Evolutionary conservation across 2,888 invertebrate genomes (phyloP).

Genomic region (Eremobia ochroleuca): DNA sequence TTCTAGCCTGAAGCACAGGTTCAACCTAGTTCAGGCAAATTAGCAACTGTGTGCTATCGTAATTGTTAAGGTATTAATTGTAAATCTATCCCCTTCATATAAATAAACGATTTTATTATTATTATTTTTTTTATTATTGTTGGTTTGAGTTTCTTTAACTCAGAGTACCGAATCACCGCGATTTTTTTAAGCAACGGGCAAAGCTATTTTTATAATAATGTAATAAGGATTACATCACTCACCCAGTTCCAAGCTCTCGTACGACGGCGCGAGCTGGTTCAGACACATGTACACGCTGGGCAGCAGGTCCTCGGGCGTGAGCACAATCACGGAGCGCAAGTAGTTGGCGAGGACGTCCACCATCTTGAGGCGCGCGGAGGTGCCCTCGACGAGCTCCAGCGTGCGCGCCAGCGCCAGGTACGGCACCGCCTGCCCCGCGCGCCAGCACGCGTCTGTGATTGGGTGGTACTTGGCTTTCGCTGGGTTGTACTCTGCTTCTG

Average conservation of each 20-base stretch:
- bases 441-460: conserved; percentile 96
- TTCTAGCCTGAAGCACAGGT: too few species aligned
- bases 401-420: conserved; percentile 98
- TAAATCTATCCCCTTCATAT: too few species aligned
- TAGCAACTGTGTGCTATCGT: too few species aligned
- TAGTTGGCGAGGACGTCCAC: conserved; percentile 98
- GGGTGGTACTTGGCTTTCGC: conserved; percentile 94
- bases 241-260: conserved; percentile 94
- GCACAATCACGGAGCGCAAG: conserved; percentile 95
- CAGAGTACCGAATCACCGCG: neutral
- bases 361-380: conserved; percentile 96
- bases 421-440: conserved; percentile 94
- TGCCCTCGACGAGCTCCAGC: conserved; percentile 96
- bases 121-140: too few species aligned
- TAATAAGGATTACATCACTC: conserved; percentile 57
- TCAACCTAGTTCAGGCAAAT: too few species aligned
- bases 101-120: too few species aligned
- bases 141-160: neutral
- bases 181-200: neutral
- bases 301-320: conserved; percentile 97
- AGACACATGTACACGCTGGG: conserved; percentile 98
- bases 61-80: too few species aligned
- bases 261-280: conserved; percentile 99
- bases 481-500: conserved; percentile 93
- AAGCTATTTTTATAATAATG: neutral